phyloP scores from a whole-genome alignment of 2,797 vertebrate genomes.

The Acrocephalus scirpaceus region DNA sequence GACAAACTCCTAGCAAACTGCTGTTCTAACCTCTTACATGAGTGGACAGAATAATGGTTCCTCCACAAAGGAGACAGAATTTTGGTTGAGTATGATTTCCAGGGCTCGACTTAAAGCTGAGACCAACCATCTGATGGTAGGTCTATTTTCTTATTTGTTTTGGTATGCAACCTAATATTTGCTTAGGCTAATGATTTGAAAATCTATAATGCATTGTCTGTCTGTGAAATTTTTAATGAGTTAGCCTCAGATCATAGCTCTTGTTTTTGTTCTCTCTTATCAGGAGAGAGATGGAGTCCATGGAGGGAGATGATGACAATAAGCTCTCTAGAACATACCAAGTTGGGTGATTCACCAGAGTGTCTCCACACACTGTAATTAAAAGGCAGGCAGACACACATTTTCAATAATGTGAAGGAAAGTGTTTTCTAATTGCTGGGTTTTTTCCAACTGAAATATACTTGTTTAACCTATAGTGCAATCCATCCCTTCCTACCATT shows the following conservation, averaged over 20 bases:
- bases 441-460: conserved; percentile 41
- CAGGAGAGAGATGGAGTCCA: conserved; percentile 17
- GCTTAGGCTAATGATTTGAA: background rate
- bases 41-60: background rate
- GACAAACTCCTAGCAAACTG: background rate
- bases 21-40: background rate
- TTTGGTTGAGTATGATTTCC: background rate
- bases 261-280: conserved; percentile 42
- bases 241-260: conserved; percentile 7
- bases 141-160: background rate
- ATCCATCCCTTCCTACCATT: conserved; percentile 46
- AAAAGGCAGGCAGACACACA: conserved; percentile 68
- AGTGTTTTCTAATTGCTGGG: conserved; percentile 43
- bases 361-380: conserved; percentile 59
- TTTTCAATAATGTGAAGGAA: conserved; percentile 58
- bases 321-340: conserved; percentile 47
- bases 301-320: conserved; percentile 45
- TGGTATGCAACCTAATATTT: background rate
- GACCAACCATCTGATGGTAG: background rate
- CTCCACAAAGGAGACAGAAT: background rate
- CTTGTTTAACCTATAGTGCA: conserved; percentile 56
- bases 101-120: background rate
- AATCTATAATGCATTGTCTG: background rate
- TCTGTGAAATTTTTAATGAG: conserved; percentile 36
- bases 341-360: conserved; percentile 49